Percentiles rank a stretch among this genome's conserved stretches.
phyloP scores from a whole-genome alignment of 2,888 invertebrate genomes.

The Coenonympha glycerion region DNA sequence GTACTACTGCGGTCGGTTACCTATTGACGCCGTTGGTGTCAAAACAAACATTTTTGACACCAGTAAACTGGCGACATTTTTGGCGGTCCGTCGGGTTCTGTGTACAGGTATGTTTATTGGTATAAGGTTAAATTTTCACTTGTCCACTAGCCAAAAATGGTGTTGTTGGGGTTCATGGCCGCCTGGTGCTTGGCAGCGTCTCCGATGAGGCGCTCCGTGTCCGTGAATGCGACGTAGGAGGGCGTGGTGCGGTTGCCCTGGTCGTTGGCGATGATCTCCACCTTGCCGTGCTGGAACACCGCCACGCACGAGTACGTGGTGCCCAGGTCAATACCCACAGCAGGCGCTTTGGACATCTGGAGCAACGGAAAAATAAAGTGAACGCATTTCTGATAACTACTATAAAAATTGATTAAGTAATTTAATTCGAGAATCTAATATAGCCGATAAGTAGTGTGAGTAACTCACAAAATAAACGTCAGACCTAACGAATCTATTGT shows the following conservation, averaged over 20 bases:
- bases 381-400: no score
- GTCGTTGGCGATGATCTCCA: slow-evolving; percentile 93
- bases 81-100: no score
- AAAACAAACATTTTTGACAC: no score
- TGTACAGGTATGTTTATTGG: no score
- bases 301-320: slow-evolving; percentile 97
- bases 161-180: slow-evolving; percentile 92
- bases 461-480: no score
- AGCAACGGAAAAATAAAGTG: slow-evolving; percentile 35
- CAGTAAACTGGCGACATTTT: no score
- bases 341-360: slow-evolving; percentile 84
- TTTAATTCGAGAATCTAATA: background rate
- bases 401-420: no score
- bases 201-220: slow-evolving; percentile 88
- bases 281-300: slow-evolving; percentile 93
- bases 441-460: no score
- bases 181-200: slow-evolving; percentile 90
- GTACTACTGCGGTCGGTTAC: no score
- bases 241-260: slow-evolving; percentile 93
- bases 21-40: no score
- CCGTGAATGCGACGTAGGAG: slow-evolving; percentile 89
- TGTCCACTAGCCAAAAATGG: slow-evolving; percentile 87
- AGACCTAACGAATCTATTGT: no score
- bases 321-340: slow-evolving; percentile 96
- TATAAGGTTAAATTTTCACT: no score